Evolutionary conservation across 2,888 invertebrate species (phyloP).

Genomic region (Papilio demoleus): DNA sequence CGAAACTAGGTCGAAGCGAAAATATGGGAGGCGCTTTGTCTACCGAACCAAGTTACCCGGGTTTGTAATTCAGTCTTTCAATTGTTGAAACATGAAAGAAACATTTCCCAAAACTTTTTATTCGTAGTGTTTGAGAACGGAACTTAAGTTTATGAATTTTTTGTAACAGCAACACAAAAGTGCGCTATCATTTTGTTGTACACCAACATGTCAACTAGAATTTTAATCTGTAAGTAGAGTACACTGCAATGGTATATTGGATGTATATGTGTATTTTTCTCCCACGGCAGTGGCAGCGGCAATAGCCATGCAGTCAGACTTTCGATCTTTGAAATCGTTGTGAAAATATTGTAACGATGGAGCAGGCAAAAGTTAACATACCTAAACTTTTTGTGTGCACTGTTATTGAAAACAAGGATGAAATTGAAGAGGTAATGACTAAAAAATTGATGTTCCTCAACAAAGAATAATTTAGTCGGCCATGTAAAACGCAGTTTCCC

Average conservation of each 20-base stretch:
- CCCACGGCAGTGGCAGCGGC: slow-evolving; percentile 56
- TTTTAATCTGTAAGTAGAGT: slow-evolving; percentile 57
- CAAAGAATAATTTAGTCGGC: slow-evolving; percentile 81
- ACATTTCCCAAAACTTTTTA: no score
- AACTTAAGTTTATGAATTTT: neutral
- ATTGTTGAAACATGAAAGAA: no score
- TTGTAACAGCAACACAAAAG: slow-evolving; percentile 24
- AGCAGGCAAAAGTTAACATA: slow-evolving; percentile 83
- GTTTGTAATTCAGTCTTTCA: no score
- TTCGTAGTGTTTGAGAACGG: no score
- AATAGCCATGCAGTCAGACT: slow-evolving; percentile 86
- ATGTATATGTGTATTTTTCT: slow-evolving; percentile 79
- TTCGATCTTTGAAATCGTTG: slow-evolving; percentile 82
- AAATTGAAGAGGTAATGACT: slow-evolving; percentile 93
- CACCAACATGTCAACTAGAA: slow-evolving; percentile 52
- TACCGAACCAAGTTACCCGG: no score
- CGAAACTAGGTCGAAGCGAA: no score
- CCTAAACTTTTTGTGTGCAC: slow-evolving; percentile 92
- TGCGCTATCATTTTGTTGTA: slow-evolving; percentile 28
- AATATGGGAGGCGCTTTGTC: no score
- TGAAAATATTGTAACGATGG: slow-evolving; percentile 80
- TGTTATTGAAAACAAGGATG: slow-evolving; percentile 94
- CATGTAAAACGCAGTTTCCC: slow-evolving; percentile 76
- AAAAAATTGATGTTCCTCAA: slow-evolving; percentile 76
- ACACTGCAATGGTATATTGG: slow-evolving; percentile 69